Evolutionary conservation across 2,888 invertebrate species (phyloP), one percentile per base, ranked within the genome.

Genomic region (Parelbella ahira): DNA sequence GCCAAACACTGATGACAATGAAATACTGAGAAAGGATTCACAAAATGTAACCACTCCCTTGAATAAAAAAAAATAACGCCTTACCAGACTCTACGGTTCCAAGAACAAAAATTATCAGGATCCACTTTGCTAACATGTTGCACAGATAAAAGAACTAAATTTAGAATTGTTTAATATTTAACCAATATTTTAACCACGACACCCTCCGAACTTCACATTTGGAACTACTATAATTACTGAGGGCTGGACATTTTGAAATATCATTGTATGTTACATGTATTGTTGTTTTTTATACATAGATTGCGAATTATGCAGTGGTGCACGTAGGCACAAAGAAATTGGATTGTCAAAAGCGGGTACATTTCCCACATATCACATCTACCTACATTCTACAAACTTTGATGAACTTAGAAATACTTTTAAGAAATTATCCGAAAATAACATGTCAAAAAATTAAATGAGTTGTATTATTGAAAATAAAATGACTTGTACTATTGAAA

Each of bases 61-160:
- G n/a, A 32, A n/a, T 25, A 27, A 11, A 11, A 29, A 21, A 13
- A 37, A 60, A n/a, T n/a, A n/a, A n/a, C n/a, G n/a, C n/a, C 72
- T 68, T 54, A 79, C 81, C 56, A 20, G 65, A 68, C 29, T 68
- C 58, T 39, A 73, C 54, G 47, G 56, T 58, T 59, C 57, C 60
- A 10, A 64, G 48, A 41, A 68, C 24, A 33, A 66, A 61, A 28
- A 77, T 60, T 30, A 80, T 56, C 44, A 76, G 43, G 48, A 77
- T 52, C 57, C 69, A 69, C 59, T 70, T 73, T 7, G 58, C 13
- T 48, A 65, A 68, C 82, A 82, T 81, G 51, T 59, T 71, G 18
- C 48, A 54, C 53, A 36, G 53, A 52, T 48, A 39, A 48, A 45
- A 54, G n/a, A 53, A 29, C 44, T 44, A 48, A 44, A 42, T 51